Evolutionary conservation across 2,113 vertebrate genomes (phyloP), one percentile per base, ranked within the genome.

Genomic region (Petrocephalus zakoni): DNA sequence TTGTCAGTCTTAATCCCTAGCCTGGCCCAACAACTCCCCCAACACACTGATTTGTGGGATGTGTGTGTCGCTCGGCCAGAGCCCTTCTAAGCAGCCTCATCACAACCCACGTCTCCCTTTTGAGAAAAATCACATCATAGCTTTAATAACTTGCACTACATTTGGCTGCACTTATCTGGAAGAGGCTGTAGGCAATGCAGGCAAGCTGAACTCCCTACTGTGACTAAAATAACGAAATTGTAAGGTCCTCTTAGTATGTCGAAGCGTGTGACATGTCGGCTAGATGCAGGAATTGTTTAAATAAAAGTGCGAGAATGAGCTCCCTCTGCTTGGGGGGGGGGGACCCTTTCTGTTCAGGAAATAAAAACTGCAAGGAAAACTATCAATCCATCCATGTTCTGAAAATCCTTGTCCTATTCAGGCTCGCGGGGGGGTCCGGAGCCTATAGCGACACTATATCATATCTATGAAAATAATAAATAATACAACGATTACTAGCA

Each of bases 101-200:
- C 92, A 93, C 89, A 92, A 92, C 93, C 91, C 91, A 89, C 90
- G 90, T 93, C 90, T 91, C 90, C 84, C 52, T 86, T 29, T 34
- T 86, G 84, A 86, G 25, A 55, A 86, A 86, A 86, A 86, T 55
- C 8, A 86, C 52, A 86, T 56, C 55, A 86, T 86, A 55, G 84
- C 19, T 86, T 29, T 55, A 86, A 86, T 37, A 55, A 29, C 90
- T 91, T 92, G 87, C 88, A 86, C 92, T 93, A 87, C 86, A 89
- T 91, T 90, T 90, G 85, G 78, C 90, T 4, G 82, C 90, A 86
- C 91, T 85, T 83, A 6, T 49, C 81, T 83, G 81, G 49, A 49
- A 87, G 90, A 85, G 85, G 90, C 93, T 90, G 61, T 51, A 0
- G 86, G 92, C 91, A 75, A 88, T 68, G 53, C 29, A 91, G 78